Percentiles rank a stretch among this genome's conserved stretches.
phyloP scores from a whole-genome alignment of 2,113 vertebrate genomes.

The Neolamprologus tretocephalus region DNA sequence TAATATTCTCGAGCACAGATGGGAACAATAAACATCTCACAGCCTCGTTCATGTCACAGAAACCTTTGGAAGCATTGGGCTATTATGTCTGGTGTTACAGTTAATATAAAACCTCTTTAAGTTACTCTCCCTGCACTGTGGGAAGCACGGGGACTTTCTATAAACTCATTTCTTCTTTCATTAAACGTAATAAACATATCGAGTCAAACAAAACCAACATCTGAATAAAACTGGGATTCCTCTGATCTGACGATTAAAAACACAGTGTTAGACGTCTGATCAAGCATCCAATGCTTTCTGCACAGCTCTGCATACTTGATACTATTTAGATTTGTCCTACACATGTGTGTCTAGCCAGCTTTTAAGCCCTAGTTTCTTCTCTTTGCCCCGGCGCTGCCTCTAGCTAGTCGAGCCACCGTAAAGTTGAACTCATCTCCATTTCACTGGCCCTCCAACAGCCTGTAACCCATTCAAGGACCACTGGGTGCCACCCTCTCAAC shows the following conservation, averaged over 20 bases:
- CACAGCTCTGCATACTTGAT: not conserved
- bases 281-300: not conserved
- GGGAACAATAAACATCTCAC: not conserved
- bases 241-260: not conserved
- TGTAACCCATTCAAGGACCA: not conserved
- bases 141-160: not conserved
- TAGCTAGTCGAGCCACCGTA: not conserved
- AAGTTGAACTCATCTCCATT: not conserved
- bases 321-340: too few relatives aligned
- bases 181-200: not conserved
- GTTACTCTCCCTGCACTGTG: not conserved
- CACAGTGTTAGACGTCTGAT: rapidly evolving
- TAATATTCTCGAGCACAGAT: not conserved
- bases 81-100: rapidly evolving
- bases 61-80: rapidly evolving
- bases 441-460: not conserved
- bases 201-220: not conserved
- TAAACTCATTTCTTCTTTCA: not conserved
- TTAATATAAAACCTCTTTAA: not conserved
- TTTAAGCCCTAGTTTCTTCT: not conserved
- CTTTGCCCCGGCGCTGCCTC: not conserved
- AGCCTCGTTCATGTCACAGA: not conserved
- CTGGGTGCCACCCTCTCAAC: slow-evolving; percentile 6
- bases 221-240: not conserved
- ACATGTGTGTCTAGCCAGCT: not conserved